These are phyloP conservation scores for Eledona agricola DNA, from an alignment of 2,888 invertebrate genomes.

Conservation along the genomic window DNA sequence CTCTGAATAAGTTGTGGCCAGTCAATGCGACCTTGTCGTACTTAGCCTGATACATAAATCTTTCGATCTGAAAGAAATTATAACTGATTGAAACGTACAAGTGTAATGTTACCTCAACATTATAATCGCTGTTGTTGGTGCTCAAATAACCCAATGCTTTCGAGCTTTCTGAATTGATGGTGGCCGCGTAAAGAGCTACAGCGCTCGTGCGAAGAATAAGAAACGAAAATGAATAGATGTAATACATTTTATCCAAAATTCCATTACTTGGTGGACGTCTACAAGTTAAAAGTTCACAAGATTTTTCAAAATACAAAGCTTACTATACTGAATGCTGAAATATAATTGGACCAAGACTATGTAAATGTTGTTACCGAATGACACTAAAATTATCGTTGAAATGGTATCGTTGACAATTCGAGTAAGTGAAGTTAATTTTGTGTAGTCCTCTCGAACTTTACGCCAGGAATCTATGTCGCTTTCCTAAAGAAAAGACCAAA, in stretches of 20 bases:
- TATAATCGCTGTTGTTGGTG: constrained; percentile 63
- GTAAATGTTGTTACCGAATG: constrained; percentile 68
- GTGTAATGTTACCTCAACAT: constrained; percentile 57
- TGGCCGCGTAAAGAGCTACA: constrained; percentile 54
- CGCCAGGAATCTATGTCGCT: constrained; percentile 64
- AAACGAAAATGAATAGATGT: constrained; percentile 57
- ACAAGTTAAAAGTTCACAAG: no score
- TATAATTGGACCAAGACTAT: constrained; percentile 69
- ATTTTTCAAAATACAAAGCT: no score
- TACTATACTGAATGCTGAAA: constrained; percentile 61
- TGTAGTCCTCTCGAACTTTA: constrained; percentile 65
- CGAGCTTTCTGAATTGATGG: constrained; percentile 54
- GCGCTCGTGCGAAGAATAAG: constrained; percentile 50
- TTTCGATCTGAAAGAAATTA: constrained; percentile 63
- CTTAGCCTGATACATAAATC: constrained; percentile 66
- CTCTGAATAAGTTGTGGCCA: constrained; percentile 66
- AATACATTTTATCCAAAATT: constrained; percentile 50
- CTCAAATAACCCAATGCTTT: constrained; percentile 64
- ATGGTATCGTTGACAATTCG: constrained; percentile 64
- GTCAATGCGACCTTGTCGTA: constrained; percentile 66
- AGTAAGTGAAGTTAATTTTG: constrained; percentile 64
- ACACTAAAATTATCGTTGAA: constrained; percentile 65
- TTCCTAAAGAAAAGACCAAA: no score
- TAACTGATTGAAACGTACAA: neutral
- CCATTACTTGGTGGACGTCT: constrained; percentile 53